These are phyloP conservation scores for Ia io DNA, from an alignment of 2,113 vertebrate genomes.

Conservation along the genomic window DNA sequence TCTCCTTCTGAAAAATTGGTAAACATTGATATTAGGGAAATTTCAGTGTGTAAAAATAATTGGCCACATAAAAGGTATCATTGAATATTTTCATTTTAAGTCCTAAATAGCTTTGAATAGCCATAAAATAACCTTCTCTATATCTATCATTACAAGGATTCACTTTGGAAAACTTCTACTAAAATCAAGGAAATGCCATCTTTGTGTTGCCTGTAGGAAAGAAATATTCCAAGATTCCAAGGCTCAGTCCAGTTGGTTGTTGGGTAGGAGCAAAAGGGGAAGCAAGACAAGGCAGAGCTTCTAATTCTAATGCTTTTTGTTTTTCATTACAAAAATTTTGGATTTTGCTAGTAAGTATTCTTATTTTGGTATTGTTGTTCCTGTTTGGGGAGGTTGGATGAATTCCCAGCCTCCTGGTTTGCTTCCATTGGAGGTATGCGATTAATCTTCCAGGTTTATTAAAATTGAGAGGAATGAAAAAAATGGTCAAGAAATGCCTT, in stretches of 20 bases:
- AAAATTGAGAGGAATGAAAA: background rate
- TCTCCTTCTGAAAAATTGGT: background rate
- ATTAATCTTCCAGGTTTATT: conserved; percentile 17
- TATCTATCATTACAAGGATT: background rate
- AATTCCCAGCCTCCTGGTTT: background rate
- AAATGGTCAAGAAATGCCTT: background rate
- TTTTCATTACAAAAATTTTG: background rate
- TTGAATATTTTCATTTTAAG: background rate
- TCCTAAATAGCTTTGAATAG: background rate
- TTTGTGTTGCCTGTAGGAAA: background rate
- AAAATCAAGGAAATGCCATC: background rate
- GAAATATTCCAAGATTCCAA: background rate
- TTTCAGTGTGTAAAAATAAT: background rate
- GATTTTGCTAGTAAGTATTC: background rate
- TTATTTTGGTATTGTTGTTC: background rate
- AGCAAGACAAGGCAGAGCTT: background rate
- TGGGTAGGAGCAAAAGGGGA: background rate
- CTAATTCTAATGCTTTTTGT: no score
- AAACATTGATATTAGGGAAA: background rate
- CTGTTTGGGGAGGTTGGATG: background rate
- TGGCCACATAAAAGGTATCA: background rate
- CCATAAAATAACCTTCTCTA: background rate
- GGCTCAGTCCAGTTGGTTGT: background rate
- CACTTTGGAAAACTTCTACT: background rate
- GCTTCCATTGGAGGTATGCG: background rate